Conservation (phyloP, 2,888 invertebrate genomes). For the Drosophila melanosoma region DNA sequence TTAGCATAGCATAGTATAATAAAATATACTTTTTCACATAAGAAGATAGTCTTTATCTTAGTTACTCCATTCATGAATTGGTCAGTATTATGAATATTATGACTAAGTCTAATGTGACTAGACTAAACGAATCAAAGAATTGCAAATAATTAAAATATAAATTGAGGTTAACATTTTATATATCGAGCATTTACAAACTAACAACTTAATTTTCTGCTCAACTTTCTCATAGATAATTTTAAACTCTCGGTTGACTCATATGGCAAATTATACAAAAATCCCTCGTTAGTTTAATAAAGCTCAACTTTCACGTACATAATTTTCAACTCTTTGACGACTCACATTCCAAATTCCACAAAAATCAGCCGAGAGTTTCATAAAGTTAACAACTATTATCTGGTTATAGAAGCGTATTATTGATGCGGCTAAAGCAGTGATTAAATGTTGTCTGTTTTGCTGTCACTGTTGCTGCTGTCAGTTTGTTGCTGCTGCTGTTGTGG, state of each 20-base stretch:
- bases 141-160: background rate
- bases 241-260: background rate
- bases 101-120: background rate
- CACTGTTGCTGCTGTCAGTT: slow-evolving; percentile 21
- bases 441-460: slow-evolving; percentile 19
- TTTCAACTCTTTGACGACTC: no score
- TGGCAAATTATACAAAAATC: background rate
- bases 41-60: background rate
- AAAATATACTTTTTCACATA: background rate
- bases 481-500: slow-evolving; percentile 20
- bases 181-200: background rate
- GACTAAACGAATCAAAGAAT: rapidly evolving
- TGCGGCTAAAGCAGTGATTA: slow-evolving; percentile 21
- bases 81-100: background rate
- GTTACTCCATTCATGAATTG: background rate
- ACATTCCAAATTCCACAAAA: slow-evolving; percentile 5
- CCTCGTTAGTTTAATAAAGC: background rate
- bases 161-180: background rate
- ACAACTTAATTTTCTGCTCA: background rate
- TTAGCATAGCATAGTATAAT: no score
- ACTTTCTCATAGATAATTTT: background rate
- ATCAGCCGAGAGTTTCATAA: background rate
- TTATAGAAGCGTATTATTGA: slow-evolving; percentile 38
- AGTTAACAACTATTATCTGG: background rate
- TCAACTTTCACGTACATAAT: background rate